Base-by-base conservation (phyloP, 2,888 invertebrate species). In the Watsonalla cultraria region DNA sequence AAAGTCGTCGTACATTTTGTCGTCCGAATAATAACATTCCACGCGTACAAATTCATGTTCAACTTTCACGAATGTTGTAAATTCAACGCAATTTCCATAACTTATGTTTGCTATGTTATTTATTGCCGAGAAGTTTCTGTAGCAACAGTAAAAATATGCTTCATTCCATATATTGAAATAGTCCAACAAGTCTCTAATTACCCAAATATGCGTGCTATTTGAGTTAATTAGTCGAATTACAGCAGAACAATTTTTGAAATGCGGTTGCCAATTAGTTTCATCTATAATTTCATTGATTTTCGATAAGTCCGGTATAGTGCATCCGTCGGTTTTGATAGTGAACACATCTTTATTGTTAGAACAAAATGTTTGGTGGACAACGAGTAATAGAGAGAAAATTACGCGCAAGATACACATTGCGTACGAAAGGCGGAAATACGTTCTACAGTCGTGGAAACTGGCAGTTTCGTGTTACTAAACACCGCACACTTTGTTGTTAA, bases 11-110 rank as follows among this genome's bases (percentile, higher is more conserved):
- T 68, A 71, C 9, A 76, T 57, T 57, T 61, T 62, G 24, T 58
- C 60, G 5, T 69, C 49, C 95, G 74, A 48, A 95, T 86, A 64
- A 96, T 85, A 8, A 96, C 92, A 70, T 93, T 95, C 34, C 92
- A 72, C 64, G 54, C 65, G 53, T 51, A 72, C 64, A 55, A 66
- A 70, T n/a, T 76, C 72, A 7, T 72, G 61, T 47, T 66, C 53
- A 4, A 50, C 72, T 58, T 51, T 49, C 50, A 65, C 65, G 13
- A 55, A 46, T n/a, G 56, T 56, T 54, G 55, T 51, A 64, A 74
- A 74, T 59, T 64, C 55, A 56, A 58, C 52, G 47, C 72, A 75
- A 13, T 63, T 54, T 49, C 61, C 65, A 50, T 75, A 72, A 13
- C 46, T 47, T 47, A 74, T 58, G 45, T 65, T 58, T 15, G 52